These are phyloP conservation scores for Semibalanus balanoides DNA, from an alignment of 1,140 invertebrate species.

Conservation along the genomic window DNA sequence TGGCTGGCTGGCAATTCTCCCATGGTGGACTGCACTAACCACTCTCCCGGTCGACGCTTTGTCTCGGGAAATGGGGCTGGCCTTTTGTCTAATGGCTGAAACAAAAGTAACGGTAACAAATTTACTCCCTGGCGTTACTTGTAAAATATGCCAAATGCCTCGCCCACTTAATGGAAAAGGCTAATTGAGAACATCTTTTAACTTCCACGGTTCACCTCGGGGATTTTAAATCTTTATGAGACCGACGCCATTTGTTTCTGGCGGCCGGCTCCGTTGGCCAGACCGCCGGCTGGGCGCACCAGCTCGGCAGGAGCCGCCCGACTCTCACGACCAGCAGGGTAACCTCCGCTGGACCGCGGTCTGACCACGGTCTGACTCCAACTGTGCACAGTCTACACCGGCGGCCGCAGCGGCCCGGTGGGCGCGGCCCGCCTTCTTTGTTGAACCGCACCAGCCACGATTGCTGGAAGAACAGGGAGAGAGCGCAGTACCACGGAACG, in stretches of 20 bases:
- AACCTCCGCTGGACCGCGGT: too few species aligned
- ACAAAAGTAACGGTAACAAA: not conserved
- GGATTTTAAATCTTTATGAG: not conserved
- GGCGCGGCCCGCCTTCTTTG: not conserved
- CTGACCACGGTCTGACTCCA: too few species aligned
- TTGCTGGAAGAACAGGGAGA: not conserved
- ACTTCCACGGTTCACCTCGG: not conserved
- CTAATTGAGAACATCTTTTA: conserved; percentile 2
- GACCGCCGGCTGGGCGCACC: too few species aligned
- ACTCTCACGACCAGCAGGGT: too few species aligned
- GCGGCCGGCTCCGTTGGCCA: not conserved
- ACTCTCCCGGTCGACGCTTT: not conserved
- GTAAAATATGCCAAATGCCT: conserved; percentile 2
- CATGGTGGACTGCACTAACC: not conserved
- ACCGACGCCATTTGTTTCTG: not conserved
- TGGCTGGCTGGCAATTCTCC: not conserved
- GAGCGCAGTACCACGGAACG: not conserved
- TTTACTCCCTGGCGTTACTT: conserved; percentile 1
- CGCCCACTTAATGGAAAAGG: conserved; percentile 1
- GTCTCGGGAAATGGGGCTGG: not conserved
- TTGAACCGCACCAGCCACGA: not conserved
- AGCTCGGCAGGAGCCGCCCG: too few species aligned
- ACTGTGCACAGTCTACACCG: not conserved
- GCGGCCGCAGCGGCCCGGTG: too few species aligned
- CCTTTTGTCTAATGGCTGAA: not conserved